Base-by-base conservation (phyloP, 2,113 vertebrate genomes). In the Malurus cyaneus region DNA sequence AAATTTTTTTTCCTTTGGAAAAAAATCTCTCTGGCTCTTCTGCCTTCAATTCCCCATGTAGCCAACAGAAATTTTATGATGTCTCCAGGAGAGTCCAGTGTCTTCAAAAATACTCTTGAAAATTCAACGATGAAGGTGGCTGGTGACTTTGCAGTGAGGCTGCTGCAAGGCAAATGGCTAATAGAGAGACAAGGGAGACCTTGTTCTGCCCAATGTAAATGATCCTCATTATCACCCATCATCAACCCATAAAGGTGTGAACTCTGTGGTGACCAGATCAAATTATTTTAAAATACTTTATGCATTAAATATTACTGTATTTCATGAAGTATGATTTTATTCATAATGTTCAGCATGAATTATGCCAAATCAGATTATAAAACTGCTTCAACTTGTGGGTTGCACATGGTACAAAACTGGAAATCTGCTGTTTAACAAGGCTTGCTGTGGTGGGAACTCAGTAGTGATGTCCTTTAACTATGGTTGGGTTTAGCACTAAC, bases 61-160 rank as follows among this genome's bases (percentile, higher is more conserved):
- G 10, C 2, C 11, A 54, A 36, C 0, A 42, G 20, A 14, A 65
- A 39, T 42, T 73, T 77, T 47, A 44, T 2, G 0, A 5, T 11
- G 25, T 80, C 42, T 54, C 50, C 39, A 39, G 14, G 62, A 66
- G 32, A 89, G 12, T 62, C 29, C 39, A 31, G 34, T 49, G 16
- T 61, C n/a, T 16, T n/a, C 18, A n/a, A 66, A 89, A 90, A 32
- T 31, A 36, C 17, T 34, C 21, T 42, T 61, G 18, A 73, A 88
- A 61, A 72, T 8, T 44, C 9, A 28, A 9, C 8, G 6, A 49
- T 36, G 62, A 60, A 62, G 23, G 26, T 52, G 26, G 44, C 29
- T 54, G 28, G 6, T 65, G 64, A 72, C 36, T 82, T 70, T 65
- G 29, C 83, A 8, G 3, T 42, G 62, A 69, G 18, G 34, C 31